A percentile compares a stretch with the other conserved stretches of the same genome.
phyloP scores from a whole-genome alignment of 2,888 invertebrate genomes.

The Selenia dentaria region DNA sequence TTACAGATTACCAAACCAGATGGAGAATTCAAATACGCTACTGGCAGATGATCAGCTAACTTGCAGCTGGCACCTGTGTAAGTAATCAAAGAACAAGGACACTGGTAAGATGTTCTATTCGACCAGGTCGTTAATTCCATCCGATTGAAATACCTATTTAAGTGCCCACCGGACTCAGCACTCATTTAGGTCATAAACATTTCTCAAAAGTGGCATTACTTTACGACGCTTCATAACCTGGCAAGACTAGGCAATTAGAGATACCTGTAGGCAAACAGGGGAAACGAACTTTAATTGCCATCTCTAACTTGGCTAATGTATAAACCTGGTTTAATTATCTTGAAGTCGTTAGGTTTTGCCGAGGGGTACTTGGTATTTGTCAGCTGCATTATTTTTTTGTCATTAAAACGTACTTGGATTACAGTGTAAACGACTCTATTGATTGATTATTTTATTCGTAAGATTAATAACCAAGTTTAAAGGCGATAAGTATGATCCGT shows the following conservation, averaged over 20 bases:
- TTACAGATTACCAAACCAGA: too few species aligned
- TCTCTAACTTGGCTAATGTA: constrained; percentile 22
- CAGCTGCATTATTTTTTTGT: not conserved
- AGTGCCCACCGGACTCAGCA: not conserved
- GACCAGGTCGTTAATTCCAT: too few species aligned
- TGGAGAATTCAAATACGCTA: too few species aligned
- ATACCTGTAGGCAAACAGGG: constrained; percentile 26
- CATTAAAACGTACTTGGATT: too few species aligned
- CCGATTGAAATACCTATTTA: not conserved
- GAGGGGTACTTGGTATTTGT: constrained; percentile 3
- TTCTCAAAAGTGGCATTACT: constrained; percentile 20
- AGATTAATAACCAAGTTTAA: too few species aligned
- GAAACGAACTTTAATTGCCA: constrained; percentile 24
- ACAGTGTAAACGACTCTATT: too few species aligned
- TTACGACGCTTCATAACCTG: constrained; percentile 14
- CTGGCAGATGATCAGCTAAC: too few species aligned
- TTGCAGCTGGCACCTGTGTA: too few species aligned
- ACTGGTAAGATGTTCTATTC: not conserved
- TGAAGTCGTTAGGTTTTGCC: constrained; percentile 10
- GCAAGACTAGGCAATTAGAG: constrained; percentile 25
- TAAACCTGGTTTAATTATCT: constrained; percentile 22
- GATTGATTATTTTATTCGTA: too few species aligned
- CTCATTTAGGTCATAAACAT: constrained; percentile 14
- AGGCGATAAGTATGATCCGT: too few species aligned
- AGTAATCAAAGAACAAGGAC: not conserved